Conservation (phyloP, 1,140 invertebrate species). For the Zaprionus capensis region DNA sequence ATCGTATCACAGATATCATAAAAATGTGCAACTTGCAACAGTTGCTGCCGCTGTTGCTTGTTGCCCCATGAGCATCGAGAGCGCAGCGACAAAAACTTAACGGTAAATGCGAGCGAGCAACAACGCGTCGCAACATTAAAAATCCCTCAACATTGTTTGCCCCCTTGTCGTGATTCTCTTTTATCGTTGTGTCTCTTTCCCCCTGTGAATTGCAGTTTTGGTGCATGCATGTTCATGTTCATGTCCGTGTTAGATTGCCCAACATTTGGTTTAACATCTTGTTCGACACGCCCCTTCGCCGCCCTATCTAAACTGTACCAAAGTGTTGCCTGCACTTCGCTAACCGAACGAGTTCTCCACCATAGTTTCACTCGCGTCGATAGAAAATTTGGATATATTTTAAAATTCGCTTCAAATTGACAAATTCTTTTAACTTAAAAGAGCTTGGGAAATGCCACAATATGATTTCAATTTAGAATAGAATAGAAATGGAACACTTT, state of each 20-base stretch:
- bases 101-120: not conserved
- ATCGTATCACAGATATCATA: conserved; percentile 46
- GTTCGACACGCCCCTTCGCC: not conserved
- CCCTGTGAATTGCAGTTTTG: not conserved
- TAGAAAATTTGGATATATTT: too few relatives aligned
- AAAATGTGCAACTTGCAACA: conserved; percentile 61
- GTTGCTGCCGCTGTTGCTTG: conserved; percentile 31
- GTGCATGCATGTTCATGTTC: not conserved
- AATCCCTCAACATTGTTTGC: conserved; percentile 4
- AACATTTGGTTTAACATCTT: conserved; percentile 2
- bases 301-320: not conserved
- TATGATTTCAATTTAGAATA: too few relatives aligned
- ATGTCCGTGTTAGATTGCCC: conserved; percentile 1
- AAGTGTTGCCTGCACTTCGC: not conserved
- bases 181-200: not conserved
- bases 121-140: conserved; percentile 29
- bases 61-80: conserved; percentile 17
- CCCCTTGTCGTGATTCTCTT: conserved; percentile 16
- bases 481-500: too few relatives aligned
- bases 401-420: too few relatives aligned
- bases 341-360: not conserved
- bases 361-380: too few relatives aligned
- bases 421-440: too few relatives aligned
- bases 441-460: too few relatives aligned
- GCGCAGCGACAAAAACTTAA: conserved; percentile 18